phyloP scores from a whole-genome alignment of 2,888 invertebrate species.

The Ditylenchus weischeri region DNA sequence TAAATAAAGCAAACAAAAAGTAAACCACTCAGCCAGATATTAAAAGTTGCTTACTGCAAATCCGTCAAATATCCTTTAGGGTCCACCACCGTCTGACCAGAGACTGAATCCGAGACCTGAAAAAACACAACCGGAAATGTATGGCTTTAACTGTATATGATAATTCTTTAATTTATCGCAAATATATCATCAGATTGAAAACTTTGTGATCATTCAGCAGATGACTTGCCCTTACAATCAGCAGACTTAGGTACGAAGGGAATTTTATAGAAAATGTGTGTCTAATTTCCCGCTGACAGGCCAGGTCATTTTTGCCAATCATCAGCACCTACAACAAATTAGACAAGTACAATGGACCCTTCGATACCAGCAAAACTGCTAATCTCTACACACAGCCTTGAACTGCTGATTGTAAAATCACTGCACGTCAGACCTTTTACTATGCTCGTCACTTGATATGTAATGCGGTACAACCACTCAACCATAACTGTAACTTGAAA shows the following conservation, averaged over 20 bases:
- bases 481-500: no score
- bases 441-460: slow-evolving; percentile 32
- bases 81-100: slow-evolving; percentile 98
- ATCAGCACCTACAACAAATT: not conserved
- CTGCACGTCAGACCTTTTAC: slow-evolving; percentile 35
- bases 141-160: not conserved
- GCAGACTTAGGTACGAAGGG: slow-evolving; percentile 2
- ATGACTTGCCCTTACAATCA: slow-evolving; percentile 11
- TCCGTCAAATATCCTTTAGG: slow-evolving; percentile 99
- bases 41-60: slow-evolving; percentile 72
- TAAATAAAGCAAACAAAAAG: no score
- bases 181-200: slow-evolving; percentile 34
- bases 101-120: slow-evolving; percentile 81
- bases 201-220: slow-evolving; percentile 29
- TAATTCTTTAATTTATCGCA: not conserved
- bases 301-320: not conserved
- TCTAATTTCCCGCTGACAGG: not conserved
- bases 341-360: not conserved
- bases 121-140: slow-evolving; percentile 11
- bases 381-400: not conserved
- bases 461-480: no score
- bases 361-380: not conserved
- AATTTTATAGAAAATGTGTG: slow-evolving; percentile 15
- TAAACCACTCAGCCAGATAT: not conserved
- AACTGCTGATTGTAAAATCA: slow-evolving; percentile 13